A percentile compares a stretch with the other conserved stretches of the same genome.
Evolutionary conservation across 2,113 vertebrate species (phyloP).

Genomic region (Fukomys damarensis): DNA sequence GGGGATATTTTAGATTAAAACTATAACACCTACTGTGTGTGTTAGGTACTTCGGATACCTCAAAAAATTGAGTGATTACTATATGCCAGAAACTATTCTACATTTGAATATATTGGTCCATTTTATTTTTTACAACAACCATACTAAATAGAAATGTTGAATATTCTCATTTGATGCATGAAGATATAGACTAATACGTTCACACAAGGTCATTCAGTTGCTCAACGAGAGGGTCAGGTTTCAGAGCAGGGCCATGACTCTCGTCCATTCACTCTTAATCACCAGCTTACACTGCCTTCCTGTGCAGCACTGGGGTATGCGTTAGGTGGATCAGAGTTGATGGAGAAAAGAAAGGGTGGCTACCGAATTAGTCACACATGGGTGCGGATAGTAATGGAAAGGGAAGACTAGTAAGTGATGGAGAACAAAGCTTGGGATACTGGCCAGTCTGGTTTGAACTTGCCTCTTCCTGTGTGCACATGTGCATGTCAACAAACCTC

Average conservation of each 20-base stretch:
- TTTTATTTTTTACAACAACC: not conserved
- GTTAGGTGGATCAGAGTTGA: not conserved
- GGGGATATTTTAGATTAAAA: no score
- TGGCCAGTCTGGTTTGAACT: not conserved
- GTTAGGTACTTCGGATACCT: no score
- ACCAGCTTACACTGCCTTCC: not conserved
- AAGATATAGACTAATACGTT: not conserved
- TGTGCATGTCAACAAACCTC: not conserved
- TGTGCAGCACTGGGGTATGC: no score
- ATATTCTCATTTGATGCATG: not conserved
- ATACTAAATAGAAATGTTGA: not conserved
- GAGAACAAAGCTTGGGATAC: not conserved
- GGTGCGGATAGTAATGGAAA: not conserved
- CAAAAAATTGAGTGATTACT: not conserved
- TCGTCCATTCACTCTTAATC: not conserved
- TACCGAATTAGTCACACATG: not conserved
- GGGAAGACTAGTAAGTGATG: fast-evolving
- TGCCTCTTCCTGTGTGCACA: not conserved
- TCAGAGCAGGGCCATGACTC: not conserved
- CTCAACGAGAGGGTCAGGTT: not conserved
- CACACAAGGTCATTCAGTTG: not conserved
- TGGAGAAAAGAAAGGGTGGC: not conserved
- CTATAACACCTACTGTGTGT: no score
- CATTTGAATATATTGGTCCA: not conserved
- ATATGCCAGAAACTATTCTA: not conserved